Evolutionary conservation across 2,797 vertebrate species (phyloP), one percentile per base, ranked within the genome.

Genomic region (Glossophaga mutica): DNA sequence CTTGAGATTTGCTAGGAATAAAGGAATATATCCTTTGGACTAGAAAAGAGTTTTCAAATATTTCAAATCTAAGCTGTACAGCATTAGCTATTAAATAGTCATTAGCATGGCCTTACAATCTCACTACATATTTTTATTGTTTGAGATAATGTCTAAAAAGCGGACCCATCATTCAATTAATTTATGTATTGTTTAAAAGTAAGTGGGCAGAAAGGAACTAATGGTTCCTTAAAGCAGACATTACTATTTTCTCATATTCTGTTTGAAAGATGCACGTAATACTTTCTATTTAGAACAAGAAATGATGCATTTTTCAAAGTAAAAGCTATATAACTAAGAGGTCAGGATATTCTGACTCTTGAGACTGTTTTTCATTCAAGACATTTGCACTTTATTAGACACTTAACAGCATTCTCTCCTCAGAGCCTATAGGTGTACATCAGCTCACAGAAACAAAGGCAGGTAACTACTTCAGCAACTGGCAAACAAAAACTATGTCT

Each of bases 151-250:
- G 34, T 73, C 82, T 81, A 83, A 79, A 79, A 82, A 42, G 16
- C 57, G 46, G 50, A 93, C 15, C 68, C n/a, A 32, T 52, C 81
- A 57, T 83, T 90, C 46, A 48, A 59, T 52, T 91, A 93, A 65
- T 82, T 91, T 84, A 74, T 15, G 65, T 83, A 39, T 76, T 96
- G 70, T 12, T 94, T 84, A 83, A 97, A 97, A 92, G 16, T 88
- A 87, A 82, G 57, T 76, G 65, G 21, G 15, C 24, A 83, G 7
- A 70, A 91, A 65, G 34, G 39, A 88, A 73, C 62, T 62, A 82
- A 82, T 78, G 7, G 68, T 68, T 62, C 19, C 52, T 48, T 57
- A 91, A 92, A 79, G 34, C 34, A 97, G 22, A 65, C 79, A 89
- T 11, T 70, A 78, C 9, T 57, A 19, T 73, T 87, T 86, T 84